These are phyloP conservation scores for Drosophila koepferae DNA, from an alignment of 2,888 invertebrate genomes.

Conservation along the genomic window DNA sequence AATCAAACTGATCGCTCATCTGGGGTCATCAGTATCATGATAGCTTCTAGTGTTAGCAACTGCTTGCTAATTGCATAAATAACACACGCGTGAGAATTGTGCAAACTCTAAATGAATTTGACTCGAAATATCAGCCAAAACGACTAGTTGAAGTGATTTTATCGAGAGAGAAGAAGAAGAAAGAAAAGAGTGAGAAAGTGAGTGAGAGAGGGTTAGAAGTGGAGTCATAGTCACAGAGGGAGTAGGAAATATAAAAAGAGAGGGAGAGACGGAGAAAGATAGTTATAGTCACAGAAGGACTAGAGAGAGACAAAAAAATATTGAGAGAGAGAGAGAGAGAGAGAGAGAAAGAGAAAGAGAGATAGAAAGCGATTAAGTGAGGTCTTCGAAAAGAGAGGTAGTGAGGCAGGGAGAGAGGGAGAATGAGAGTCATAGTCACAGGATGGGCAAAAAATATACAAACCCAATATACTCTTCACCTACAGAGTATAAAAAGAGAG, in stretches of 20 bases:
- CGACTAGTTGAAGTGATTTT: not conserved
- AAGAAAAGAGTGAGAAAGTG: not conserved
- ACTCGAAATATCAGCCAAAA: constrained; percentile 12
- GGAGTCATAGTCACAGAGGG: no score
- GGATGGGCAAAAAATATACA: no score
- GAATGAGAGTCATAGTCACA: not conserved
- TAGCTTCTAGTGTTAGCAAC: constrained; percentile 42
- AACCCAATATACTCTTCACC: no score
- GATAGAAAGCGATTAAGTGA: no score
- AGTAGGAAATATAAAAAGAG: no score
- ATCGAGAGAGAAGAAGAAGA: no score
- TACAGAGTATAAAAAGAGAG: not conserved
- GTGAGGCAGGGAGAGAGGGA: no score
- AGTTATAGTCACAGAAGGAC: not conserved
- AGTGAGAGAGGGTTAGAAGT: not conserved
- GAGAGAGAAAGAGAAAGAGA: no score
- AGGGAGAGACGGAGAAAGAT: not conserved
- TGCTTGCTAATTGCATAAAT: constrained; percentile 42
- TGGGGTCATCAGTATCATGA: not conserved
- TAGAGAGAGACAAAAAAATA: no score
- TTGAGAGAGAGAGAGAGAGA: no score
- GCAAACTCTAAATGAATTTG: constrained; percentile 38
- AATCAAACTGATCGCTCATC: not conserved
- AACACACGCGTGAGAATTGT: constrained; percentile 31
- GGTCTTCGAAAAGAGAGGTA: no score